These are phyloP conservation scores for Enteromius fasciolatus DNA, from an alignment of 2,797 vertebrate species.

Conservation along the genomic window DNA sequence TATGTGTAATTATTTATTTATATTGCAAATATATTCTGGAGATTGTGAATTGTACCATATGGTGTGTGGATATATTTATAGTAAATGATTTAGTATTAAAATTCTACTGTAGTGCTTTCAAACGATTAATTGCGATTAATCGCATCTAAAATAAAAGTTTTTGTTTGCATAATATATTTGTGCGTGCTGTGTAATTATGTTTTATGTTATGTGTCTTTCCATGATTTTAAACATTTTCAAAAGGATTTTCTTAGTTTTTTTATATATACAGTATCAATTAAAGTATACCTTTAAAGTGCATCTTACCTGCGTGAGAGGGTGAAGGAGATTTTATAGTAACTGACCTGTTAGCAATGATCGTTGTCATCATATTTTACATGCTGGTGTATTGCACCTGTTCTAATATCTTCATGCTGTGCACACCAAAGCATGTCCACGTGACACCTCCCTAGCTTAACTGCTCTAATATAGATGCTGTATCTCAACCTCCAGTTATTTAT, in stretches of 20 bases:
- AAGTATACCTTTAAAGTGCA: neutral
- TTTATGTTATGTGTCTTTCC: neutral
- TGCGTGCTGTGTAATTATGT: too few relatives aligned
- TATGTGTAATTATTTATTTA: neutral
- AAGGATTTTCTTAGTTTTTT: too few relatives aligned
- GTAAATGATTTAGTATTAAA: neutral
- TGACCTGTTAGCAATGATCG: constrained; percentile 30
- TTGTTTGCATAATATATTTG: too few relatives aligned
- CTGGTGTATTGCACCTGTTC: constrained; percentile 35
- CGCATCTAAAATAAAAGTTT: too few relatives aligned
- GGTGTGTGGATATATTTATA: neutral
- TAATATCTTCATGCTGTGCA: constrained; percentile 40
- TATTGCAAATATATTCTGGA: neutral
- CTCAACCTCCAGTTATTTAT: constrained; percentile 63
- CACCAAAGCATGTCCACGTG: constrained; percentile 30
- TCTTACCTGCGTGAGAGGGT: constrained; percentile 13
- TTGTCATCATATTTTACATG: constrained; percentile 33
- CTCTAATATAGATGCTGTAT: constrained; percentile 44
- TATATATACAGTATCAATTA: too few relatives aligned
- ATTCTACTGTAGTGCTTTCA: too few relatives aligned
- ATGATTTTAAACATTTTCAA: neutral
- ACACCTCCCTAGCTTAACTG: constrained; percentile 18
- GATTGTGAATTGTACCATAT: neutral
- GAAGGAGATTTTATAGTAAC: constrained; percentile 16
- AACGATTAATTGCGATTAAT: too few relatives aligned